Evolutionary conservation across 1,140 invertebrate species (phyloP).

Genomic region (Tetramorium parvispinum): DNA sequence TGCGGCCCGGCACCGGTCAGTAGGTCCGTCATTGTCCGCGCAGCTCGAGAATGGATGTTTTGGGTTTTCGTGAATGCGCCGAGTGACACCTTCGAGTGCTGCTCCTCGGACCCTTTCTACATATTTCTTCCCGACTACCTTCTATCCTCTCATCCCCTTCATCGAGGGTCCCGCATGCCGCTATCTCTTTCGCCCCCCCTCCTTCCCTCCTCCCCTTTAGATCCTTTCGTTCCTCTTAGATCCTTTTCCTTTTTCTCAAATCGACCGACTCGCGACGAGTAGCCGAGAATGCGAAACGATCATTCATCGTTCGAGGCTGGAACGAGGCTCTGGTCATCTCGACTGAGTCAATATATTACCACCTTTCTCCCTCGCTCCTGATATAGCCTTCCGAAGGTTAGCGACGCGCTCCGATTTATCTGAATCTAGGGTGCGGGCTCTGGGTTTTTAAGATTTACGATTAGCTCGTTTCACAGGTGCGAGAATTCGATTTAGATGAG

Average conservation of each 20-base stretch:
- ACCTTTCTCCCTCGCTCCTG: conserved; percentile 21
- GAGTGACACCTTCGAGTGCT: conserved; percentile 72
- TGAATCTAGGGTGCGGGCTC: conserved; percentile 6
- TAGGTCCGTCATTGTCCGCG: conserved; percentile 67
- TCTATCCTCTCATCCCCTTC: not conserved
- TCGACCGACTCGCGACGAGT: conserved; percentile 49
- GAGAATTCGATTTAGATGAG: conserved; percentile 23
- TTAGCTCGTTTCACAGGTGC: not conserved
- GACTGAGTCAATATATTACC: conserved; percentile 70
- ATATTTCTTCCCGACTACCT: conserved; percentile 42
- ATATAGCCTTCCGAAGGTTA: conserved; percentile 4
- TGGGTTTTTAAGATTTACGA: conserved; percentile 7
- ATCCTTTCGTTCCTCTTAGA: conserved; percentile 4
- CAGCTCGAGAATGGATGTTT: conserved; percentile 72
- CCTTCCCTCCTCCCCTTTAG: not conserved
- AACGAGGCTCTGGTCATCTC: conserved; percentile 58
- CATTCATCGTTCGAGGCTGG: conserved; percentile 51
- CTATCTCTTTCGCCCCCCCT: not conserved
- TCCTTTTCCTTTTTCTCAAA: conserved; percentile 43
- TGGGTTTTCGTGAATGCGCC: conserved; percentile 75
- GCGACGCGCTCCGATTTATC: conserved; percentile 64
- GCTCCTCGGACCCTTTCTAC: conserved; percentile 15
- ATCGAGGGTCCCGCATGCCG: not conserved
- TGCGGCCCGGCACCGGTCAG: conserved; percentile 60
- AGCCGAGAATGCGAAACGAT: conserved; percentile 30